A percentile compares a stretch with the other conserved stretches of the same genome.
Conservation (phyloP, 2,888 invertebrate species). For the Lasius fuliginosus region DNA sequence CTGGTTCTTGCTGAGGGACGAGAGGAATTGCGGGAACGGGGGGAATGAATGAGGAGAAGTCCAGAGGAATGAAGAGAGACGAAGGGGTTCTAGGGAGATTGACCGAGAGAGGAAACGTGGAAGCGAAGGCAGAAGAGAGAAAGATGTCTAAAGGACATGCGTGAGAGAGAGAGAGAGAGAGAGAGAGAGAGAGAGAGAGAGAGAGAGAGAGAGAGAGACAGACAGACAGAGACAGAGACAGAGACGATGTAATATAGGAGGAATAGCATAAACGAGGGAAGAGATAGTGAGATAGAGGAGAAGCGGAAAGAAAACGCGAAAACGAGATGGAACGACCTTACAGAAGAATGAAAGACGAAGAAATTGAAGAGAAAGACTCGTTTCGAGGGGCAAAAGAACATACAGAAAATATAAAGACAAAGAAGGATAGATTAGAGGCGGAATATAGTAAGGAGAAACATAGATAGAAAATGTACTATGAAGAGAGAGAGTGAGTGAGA, state of each 20-base stretch:
- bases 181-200: slow-evolving; percentile 30
- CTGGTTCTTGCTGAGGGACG: slow-evolving; percentile 56
- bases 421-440: slow-evolving; percentile 63
- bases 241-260: slow-evolving; percentile 41
- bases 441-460: slow-evolving; percentile 66
- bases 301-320: slow-evolving; percentile 32
- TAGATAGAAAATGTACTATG: slow-evolving; percentile 56
- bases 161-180: slow-evolving; percentile 20
- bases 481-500: slow-evolving; percentile 39
- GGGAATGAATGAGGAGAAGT: slow-evolving; percentile 48
- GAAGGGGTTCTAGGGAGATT: slow-evolving; percentile 13
- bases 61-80: slow-evolving; percentile 41
- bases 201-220: slow-evolving; percentile 25
- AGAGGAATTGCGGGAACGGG: slow-evolving; percentile 43
- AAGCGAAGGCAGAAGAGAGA: slow-evolving; percentile 11
- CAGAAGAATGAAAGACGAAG: slow-evolving; percentile 48
- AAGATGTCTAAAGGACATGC: slow-evolving; percentile 22
- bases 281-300: slow-evolving; percentile 60
- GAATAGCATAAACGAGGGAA: slow-evolving; percentile 43
- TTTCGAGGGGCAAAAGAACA: slow-evolving; percentile 41
- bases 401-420: slow-evolving; percentile 49
- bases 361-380: slow-evolving; percentile 51
- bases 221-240: no score
- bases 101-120: slow-evolving; percentile 33
- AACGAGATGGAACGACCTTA: slow-evolving; percentile 39